Conservation (phyloP, 2,113 vertebrate genomes). For the Anoura caudifer region DNA sequence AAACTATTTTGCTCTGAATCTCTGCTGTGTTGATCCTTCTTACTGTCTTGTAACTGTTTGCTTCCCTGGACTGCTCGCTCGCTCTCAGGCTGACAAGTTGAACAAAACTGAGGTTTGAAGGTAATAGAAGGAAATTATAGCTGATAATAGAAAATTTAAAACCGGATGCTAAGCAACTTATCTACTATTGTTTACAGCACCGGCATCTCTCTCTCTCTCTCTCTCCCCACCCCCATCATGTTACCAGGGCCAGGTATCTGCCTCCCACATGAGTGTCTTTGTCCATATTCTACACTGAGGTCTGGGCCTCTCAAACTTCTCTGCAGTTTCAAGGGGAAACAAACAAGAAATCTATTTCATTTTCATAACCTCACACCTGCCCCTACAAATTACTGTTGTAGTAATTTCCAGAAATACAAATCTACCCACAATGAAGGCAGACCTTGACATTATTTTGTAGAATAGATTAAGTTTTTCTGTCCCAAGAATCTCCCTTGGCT, state of each 20-base stretch:
- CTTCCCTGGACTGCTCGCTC: constrained; percentile 6
- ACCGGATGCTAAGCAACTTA: not conserved
- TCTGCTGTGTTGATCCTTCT: not conserved
- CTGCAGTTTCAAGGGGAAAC: not conserved
- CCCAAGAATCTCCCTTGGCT: not conserved
- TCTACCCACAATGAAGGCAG: not conserved
- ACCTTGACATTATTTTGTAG: not conserved
- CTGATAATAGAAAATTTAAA: not conserved
- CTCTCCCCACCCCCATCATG: not conserved
- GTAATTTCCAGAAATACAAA: not conserved
- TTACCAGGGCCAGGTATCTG: not conserved
- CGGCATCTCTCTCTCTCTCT: not conserved
- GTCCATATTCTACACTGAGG: not conserved
- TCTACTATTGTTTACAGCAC: not conserved
- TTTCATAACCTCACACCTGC: not conserved
- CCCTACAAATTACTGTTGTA: not conserved
- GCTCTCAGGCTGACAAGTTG: not conserved
- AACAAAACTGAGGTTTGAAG: not conserved
- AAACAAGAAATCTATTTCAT: not conserved
- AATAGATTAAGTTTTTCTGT: not conserved
- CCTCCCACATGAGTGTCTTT: not conserved
- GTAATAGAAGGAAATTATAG: not conserved
- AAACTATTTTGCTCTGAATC: not conserved
- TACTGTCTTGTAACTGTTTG: not conserved
- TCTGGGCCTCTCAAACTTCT: not conserved